Percentiles rank a stretch among this genome's conserved stretches.
Evolutionary conservation across 2,888 invertebrate genomes (phyloP).

Genomic region (Homarus gammarus): DNA sequence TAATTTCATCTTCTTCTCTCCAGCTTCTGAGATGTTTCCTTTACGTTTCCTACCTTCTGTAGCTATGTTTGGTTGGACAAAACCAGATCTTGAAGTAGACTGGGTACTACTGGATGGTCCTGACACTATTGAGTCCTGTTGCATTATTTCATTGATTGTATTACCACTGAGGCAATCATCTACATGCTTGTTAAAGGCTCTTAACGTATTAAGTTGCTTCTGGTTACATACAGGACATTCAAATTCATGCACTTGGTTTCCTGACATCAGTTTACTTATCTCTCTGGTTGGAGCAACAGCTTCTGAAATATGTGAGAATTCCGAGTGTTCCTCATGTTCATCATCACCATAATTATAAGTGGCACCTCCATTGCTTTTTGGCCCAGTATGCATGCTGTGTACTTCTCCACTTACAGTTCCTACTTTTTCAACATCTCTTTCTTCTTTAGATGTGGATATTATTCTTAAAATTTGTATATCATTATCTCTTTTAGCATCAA

Average conservation of each 20-base stretch:
- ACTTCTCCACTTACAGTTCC: neutral
- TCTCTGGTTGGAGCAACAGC: neutral
- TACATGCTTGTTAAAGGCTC: constrained; percentile 35
- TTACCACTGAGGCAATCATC: constrained; percentile 57
- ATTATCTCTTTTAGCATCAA: neutral
- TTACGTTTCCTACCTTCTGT: constrained; percentile 45
- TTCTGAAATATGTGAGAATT: neutral
- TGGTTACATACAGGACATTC: constrained; percentile 59
- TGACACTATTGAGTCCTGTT: neutral
- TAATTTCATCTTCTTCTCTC: constrained; percentile 20
- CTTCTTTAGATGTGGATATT: neutral
- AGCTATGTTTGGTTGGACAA: neutral
- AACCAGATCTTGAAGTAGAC: too few relatives aligned
- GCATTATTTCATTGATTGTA: constrained; percentile 47
- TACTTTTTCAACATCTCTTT: neutral
- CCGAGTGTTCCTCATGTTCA: neutral
- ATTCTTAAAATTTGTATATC: neutral
- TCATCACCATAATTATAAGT: neutral
- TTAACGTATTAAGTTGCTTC: neutral
- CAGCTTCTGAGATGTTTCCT: constrained; percentile 22
- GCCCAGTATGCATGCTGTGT: neutral
- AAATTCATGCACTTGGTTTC: neutral
- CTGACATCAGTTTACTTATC: neutral
- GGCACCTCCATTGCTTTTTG: neutral
- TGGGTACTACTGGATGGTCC: neutral